Conservation (phyloP, 2,888 invertebrate species). For the Podotricha telesiphe region DNA sequence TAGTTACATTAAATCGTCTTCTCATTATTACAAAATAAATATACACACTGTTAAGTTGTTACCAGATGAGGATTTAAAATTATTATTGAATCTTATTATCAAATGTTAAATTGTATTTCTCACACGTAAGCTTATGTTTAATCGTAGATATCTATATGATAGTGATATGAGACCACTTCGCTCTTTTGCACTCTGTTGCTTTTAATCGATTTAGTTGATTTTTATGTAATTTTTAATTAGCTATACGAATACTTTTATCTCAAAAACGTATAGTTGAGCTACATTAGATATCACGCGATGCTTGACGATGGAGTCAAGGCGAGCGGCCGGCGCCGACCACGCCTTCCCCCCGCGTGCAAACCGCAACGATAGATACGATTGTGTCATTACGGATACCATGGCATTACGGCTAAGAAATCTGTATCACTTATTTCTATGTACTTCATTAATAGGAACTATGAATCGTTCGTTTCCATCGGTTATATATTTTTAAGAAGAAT, state of each 20-base stretch:
- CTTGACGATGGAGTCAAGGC: slow-evolving; percentile 82
- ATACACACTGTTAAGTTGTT: too few species aligned
- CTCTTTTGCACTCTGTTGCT: too few species aligned
- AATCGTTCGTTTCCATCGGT: slow-evolving; percentile 36
- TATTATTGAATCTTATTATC: too few species aligned
- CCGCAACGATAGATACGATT: slow-evolving; percentile 59
- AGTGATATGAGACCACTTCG: too few species aligned
- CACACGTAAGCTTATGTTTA: too few species aligned
- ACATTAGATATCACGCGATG: slow-evolving; percentile 80
- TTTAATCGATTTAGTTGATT: background rate
- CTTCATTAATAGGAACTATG: slow-evolving; percentile 32
- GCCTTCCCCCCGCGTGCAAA: slow-evolving; percentile 66
- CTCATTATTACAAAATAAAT: too few species aligned
- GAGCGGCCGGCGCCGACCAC: slow-evolving; percentile 83
- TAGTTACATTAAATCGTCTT: too few species aligned
- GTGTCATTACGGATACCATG: slow-evolving; percentile 50
- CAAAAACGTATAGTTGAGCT: slow-evolving; percentile 33
- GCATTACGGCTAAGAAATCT: slow-evolving; percentile 35
- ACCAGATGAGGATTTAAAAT: too few species aligned
- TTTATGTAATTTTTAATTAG: background rate
- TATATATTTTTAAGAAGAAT: slow-evolving; percentile 17
- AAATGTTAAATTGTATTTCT: too few species aligned
- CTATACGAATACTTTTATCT: background rate
- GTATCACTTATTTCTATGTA: slow-evolving; percentile 39
- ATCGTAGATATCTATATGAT: too few species aligned